Percentiles rank a stretch among this genome's conserved stretches.
phyloP scores from a whole-genome alignment of 2,888 invertebrate species.

The Ormia ochracea region DNA sequence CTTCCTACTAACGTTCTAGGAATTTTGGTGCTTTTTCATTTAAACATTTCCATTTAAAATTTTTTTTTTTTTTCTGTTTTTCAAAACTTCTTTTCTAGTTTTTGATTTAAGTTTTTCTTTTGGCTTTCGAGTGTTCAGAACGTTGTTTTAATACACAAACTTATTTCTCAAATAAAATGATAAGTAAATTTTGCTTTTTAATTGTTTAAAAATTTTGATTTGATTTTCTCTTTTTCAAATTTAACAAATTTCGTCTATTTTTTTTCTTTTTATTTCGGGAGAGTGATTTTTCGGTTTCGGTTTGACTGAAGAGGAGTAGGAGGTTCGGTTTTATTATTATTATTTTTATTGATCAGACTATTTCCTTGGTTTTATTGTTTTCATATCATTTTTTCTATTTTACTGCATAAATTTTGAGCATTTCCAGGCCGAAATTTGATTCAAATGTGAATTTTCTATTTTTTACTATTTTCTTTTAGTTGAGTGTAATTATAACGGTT shows the following conservation, averaged over 20 bases:
- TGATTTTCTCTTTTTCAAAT: slow-evolving; percentile 58
- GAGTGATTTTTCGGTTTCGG: slow-evolving; percentile 39
- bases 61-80: no score
- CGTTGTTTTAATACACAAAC: slow-evolving; percentile 60
- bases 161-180: slow-evolving; percentile 59
- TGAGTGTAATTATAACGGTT: slow-evolving; percentile 52
- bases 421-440: slow-evolving; percentile 39
- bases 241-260: slow-evolving; percentile 66
- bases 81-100: slow-evolving; percentile 65
- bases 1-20: slow-evolving; percentile 11
- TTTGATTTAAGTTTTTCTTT: slow-evolving; percentile 41
- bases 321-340: slow-evolving; percentile 60
- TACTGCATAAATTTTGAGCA: slow-evolving; percentile 61
- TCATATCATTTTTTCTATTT: slow-evolving; percentile 51
- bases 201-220: slow-evolving; percentile 56
- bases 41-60: neutral
- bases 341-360: slow-evolving; percentile 34
- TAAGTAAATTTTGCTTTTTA: slow-evolving; percentile 60
- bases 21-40: slow-evolving; percentile 47
- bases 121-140: slow-evolving; percentile 69
- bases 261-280: slow-evolving; percentile 25
- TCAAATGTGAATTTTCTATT: slow-evolving; percentile 21
- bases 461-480: slow-evolving; percentile 52
- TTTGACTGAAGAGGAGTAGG: slow-evolving; percentile 39
- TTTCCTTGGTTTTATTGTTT: slow-evolving; percentile 60